Evolutionary conservation across 1,140 invertebrate genomes (phyloP).

Genomic region (Apis cerana): DNA sequence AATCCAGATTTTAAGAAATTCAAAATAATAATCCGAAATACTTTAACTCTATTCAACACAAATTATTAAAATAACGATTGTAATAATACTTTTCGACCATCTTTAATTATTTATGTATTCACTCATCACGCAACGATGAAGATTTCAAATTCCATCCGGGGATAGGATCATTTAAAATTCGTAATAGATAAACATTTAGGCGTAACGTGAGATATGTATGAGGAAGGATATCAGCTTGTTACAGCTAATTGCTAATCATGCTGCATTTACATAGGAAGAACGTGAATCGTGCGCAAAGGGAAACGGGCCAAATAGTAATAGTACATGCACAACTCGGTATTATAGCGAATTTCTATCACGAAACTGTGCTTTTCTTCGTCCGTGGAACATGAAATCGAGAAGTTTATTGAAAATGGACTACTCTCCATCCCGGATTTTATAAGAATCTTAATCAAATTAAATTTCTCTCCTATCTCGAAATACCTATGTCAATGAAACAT

Average conservation of each 20-base stretch:
- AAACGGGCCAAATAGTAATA: constrained; percentile 24
- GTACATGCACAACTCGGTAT: constrained; percentile 1
- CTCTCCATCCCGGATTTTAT: not conserved
- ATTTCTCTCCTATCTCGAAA: not conserved
- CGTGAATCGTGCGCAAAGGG: constrained; percentile 11
- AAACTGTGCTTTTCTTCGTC: not conserved
- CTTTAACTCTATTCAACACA: no score
- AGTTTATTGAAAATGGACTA: not conserved
- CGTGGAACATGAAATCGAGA: not conserved
- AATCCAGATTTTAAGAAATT: no score
- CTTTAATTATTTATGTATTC: no score
- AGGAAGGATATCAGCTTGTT: constrained; percentile 52
- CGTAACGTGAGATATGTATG: constrained; percentile 50
- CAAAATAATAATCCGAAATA: no score
- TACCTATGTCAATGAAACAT: no score
- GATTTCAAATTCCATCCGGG: no score
- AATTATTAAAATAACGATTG: no score
- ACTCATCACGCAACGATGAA: no score
- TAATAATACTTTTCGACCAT: no score
- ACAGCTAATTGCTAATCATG: constrained; percentile 62
- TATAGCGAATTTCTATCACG: constrained; percentile 24
- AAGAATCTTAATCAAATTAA: not conserved
- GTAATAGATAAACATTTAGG: constrained; percentile 16
- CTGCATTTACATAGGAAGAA: constrained; percentile 53
- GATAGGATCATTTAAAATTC: constrained; percentile 7